Base-by-base conservation (phyloP, 2,888 invertebrate species). In the Arctia plantaginis region DNA sequence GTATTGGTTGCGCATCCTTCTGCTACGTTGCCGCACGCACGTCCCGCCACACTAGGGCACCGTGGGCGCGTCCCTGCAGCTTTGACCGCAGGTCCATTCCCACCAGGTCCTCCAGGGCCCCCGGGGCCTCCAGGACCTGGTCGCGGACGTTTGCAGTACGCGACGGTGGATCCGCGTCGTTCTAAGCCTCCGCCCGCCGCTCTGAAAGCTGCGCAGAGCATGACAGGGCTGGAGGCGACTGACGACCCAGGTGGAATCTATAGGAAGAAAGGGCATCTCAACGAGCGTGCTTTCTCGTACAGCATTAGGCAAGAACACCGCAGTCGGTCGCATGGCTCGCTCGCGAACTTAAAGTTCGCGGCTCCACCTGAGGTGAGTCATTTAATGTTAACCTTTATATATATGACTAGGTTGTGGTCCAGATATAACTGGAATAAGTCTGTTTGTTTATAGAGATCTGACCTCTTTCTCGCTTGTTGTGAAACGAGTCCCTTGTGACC, bases 271-370 rank as follows among this genome's bases (percentile, higher is more conserved):
- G 99, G 99, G 0, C 99, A 99, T 88, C 93, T 99, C 82, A 99
- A 99, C 93, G 99, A 99, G 92, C 96, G 99, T 71, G 99, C 99
- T 39, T 99, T 99, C 90, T 98, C 98, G 74, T 99, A 99, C 94
- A 99, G 99, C 85, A 99, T 99, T 89, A 96, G 99, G 75, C 99
- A 99, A 91, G 99, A 99, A 91, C 99, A 99, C 90, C 97, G 99
- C 82, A 98, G 98, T 90, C 96, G 99, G 78, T 99, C 98, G 87
- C 99, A 99, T 92, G 99, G 99, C 77, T 98, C 98, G 77, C 96
- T 99, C 90, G 98, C 99, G 78, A 99, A 98, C 90, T 95, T 99
- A 79, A 98, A 98, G 91, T 99, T 99, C 93, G 98, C 98, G 85
- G 97, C 97, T 82, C 98, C 98, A 80, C 96, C 96, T 66, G 96